phyloP scores from a whole-genome alignment of 2,797 vertebrate genomes.

The Melanogrammus aeglefinus region DNA sequence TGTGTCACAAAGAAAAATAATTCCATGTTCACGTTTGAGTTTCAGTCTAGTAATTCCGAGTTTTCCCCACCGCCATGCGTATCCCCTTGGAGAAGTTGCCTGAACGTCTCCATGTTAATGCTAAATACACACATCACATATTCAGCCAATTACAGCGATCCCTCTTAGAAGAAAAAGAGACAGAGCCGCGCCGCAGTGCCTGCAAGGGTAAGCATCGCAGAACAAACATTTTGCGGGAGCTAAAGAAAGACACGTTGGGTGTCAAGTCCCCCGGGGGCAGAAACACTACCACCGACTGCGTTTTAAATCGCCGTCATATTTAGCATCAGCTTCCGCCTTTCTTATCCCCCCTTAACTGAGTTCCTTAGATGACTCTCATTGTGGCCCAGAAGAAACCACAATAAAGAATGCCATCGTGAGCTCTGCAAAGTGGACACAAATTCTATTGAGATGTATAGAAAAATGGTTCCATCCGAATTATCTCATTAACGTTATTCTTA shows the following conservation, averaged over 20 bases:
- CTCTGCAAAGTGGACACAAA: constrained; percentile 53
- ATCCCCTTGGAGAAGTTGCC: constrained; percentile 48
- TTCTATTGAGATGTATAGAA: constrained; percentile 56
- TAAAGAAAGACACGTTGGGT: constrained; percentile 62
- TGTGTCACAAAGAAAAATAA: constrained; percentile 39
- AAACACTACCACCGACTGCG: constrained; percentile 41
- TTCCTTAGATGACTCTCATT: constrained; percentile 11
- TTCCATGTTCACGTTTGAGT: constrained; percentile 49
- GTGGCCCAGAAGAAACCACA: constrained; percentile 32
- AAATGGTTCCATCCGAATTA: constrained; percentile 59
- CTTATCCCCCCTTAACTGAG: constrained; percentile 7
- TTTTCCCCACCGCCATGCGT: constrained; percentile 59
- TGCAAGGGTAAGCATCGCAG: constrained; percentile 57
- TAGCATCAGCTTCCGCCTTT: constrained; percentile 21
- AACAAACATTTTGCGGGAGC: constrained; percentile 66
- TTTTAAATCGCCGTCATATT: constrained; percentile 45
- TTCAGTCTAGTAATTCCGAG: constrained; percentile 60
- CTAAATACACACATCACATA: constrained; percentile 72
- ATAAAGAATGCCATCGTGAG: constrained; percentile 40
- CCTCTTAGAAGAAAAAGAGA: constrained; percentile 56
- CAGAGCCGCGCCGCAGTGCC: constrained; percentile 46
- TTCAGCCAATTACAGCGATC: constrained; percentile 69
- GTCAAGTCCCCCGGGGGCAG: constrained; percentile 47
- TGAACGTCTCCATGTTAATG: constrained; percentile 63
- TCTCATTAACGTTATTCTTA: constrained; percentile 59